Base-by-base conservation (phyloP, 2,888 invertebrate species). In the Amiota minor region DNA sequence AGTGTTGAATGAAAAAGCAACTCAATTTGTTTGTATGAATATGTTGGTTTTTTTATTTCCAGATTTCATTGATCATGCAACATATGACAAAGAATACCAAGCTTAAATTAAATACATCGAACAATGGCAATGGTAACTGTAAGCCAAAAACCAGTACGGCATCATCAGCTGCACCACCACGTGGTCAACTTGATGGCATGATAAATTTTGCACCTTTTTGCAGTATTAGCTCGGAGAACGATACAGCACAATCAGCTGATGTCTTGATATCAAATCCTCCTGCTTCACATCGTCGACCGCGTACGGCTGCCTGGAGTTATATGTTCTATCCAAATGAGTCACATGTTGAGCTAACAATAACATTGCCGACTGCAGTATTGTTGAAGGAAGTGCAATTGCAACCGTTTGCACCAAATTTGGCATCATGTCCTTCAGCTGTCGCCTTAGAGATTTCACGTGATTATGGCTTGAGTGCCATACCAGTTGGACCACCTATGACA, bases 301-400 rank as follows among this genome's bases (percentile, higher is more conserved):
- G 97, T 74, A 95, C 96, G 1, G 95, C 98, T 6, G 95, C 97
- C n/a, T 98, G 98, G 98, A 95, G 96, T 47, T 97, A 98, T 90
- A 96, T 98, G 91, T 98, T 97, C 91, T 97, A 96, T 91, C 96
- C 96, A 47, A 93, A 94, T 81, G 97, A 97, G 90, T 94, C 95
- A 55, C 96, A 95, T 91, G 94, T 98, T 0, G 97, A 98, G 89
- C 92, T 98, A 62, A 95, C 95, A 8, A 92, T 98, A 70, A 93
- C 94, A 23, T 91, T 98, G 82, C 98, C 98, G 0, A 97, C 96
- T 88, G 97, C 97, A 16, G 93, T 97, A 83, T 91, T 96, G 79
- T 91, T 98, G 72, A 94, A 95, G 82, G 97, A 97, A 90, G 94
- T 98, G 61, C 96, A 96, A 83, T 90, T 97, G 76, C 95, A 96